Base-by-base conservation (phyloP, 2,113 vertebrate species). In the Jacana jacana region DNA sequence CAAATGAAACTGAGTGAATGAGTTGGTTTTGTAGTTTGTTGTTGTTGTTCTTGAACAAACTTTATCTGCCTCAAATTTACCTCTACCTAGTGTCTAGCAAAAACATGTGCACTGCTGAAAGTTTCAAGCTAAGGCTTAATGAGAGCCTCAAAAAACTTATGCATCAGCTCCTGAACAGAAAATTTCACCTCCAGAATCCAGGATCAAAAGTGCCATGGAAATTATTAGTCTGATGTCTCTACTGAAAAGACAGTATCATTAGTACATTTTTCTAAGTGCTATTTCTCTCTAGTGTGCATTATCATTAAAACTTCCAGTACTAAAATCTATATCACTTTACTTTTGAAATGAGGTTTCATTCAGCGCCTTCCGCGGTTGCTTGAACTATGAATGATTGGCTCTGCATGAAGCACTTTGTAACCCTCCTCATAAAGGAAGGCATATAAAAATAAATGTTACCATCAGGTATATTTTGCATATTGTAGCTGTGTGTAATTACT, bases 221-320 rank as follows among this genome's bases (percentile, higher is more conserved):
- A 88, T 91, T 39, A 37, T 37, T 80, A 30, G 55, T 94, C 37
- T 86, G 88, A 91, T 89, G 64, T 94, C 81, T 91, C 42, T 86
- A 54, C 91, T 86, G 89, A 70, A 85, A 90, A 79, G 71, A 81
- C 35, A 72, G 40, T 63, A 55, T 92, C 78, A 79, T 96, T 86
- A 93, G 54, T 52, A 33, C 57, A 12, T 76, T 88, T 94, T 91
- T 66, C 58, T 71, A 81, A 91, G 70, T 91, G 68, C 35, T 91
- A 60, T 92, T 71, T 91, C 94, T 94, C 84, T 96, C 86, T 46
- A 33, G 96, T 76, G 88, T 93, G 80, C 82, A 91, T 91, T 88
- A 88, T 49, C 77, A 88, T 94, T 94, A 95, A 86, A 93, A 79
- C 64, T 91, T 93, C 15, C 80, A 80, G 61, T 17, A 37, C 55